A percentile compares a stretch with the other conserved stretches of the same genome.
Conservation (phyloP, 2,888 invertebrate genomes). For the Melitaea athalia region DNA sequence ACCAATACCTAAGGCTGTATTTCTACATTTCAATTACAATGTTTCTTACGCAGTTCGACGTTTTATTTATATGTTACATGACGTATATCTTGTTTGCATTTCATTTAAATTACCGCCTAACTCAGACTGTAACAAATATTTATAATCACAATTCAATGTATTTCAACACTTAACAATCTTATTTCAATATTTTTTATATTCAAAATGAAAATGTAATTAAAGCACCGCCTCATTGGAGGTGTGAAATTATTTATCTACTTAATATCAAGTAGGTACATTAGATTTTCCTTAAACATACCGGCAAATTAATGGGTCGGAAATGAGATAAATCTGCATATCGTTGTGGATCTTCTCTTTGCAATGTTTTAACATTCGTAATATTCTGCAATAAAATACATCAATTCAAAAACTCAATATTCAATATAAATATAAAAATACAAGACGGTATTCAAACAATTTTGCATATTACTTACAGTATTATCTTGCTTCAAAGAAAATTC, state of each 20-base stretch:
- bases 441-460: slow-evolving; percentile 7
- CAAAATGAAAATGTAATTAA: no score
- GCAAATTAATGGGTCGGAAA: slow-evolving; percentile 53
- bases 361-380: slow-evolving; percentile 58
- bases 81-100: neutral
- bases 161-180: no score
- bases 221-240: no score
- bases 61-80: slow-evolving; percentile 17
- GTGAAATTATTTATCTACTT: neutral
- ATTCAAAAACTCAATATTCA: neutral
- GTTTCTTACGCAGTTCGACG: slow-evolving; percentile 39
- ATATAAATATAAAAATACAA: neutral
- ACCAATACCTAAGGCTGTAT: slow-evolving; percentile 47
- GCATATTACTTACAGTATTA: slow-evolving; percentile 54
- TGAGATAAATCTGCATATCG: slow-evolving; percentile 57
- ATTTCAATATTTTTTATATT: no score
- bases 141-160: neutral
- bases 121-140: neutral
- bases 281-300: slow-evolving; percentile 49
- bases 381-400: slow-evolving; percentile 58
- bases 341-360: slow-evolving; percentile 61
- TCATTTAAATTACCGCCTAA: neutral
- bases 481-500: slow-evolving; percentile 57
- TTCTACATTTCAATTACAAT: slow-evolving; percentile 53
- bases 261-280: neutral